Evolutionary conservation across 2,113 vertebrate genomes (phyloP).

Genomic region (Rhabdornis inornatus): DNA sequence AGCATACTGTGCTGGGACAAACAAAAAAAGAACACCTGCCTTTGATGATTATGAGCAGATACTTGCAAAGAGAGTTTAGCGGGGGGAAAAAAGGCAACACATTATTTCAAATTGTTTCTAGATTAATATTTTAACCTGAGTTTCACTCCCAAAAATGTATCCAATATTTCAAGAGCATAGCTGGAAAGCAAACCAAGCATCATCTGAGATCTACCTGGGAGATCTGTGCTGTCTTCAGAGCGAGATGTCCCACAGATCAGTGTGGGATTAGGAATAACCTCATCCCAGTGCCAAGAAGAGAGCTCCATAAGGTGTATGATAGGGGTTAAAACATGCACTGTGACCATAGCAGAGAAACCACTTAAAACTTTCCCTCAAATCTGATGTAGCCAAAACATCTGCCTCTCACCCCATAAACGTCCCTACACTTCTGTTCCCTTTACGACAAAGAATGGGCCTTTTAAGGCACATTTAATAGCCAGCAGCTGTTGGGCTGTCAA

Average conservation of each 20-base stretch:
- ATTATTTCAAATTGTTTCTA: not conserved
- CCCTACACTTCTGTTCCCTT: constrained; percentile 59
- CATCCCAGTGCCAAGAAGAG: not conserved
- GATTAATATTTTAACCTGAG: not conserved
- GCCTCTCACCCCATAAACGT: constrained; percentile 70
- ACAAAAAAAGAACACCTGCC: not conserved
- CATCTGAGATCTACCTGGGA: not conserved
- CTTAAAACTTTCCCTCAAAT: constrained; percentile 41
- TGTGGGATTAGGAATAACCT: not conserved
- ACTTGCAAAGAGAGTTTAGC: not conserved
- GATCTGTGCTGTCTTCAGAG: not conserved
- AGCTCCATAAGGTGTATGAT: not conserved
- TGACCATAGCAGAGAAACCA: constrained; percentile 25
- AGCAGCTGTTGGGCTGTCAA: constrained; percentile 70
- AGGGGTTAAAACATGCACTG: constrained; percentile 16
- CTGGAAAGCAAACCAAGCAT: not conserved
- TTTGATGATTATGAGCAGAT: not conserved
- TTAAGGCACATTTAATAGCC: constrained; percentile 62
- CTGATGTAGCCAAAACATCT: constrained; percentile 63
- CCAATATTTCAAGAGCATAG: not conserved
- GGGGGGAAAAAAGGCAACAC: rapidly evolving
- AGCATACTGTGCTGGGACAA: not conserved
- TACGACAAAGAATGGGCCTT: constrained; percentile 60
- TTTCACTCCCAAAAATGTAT: not conserved
- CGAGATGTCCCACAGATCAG: not conserved